Conservation (phyloP, 2,113 vertebrate species). For the Paracanthobrama guichenoti region DNA sequence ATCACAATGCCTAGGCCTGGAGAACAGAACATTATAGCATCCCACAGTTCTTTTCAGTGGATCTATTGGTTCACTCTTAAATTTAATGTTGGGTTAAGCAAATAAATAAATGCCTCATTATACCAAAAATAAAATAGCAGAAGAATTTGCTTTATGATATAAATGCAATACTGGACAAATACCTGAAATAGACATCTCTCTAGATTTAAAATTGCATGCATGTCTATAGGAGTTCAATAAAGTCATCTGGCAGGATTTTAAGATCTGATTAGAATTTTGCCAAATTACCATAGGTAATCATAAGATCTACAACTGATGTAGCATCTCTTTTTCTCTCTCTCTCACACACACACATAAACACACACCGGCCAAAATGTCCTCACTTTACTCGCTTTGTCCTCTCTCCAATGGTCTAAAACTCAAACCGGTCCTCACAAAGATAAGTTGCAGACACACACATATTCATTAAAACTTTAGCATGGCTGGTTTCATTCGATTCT, state of each 20-base stretch:
- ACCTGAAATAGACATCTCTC: background rate
- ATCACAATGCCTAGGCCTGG: background rate
- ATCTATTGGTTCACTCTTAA: background rate
- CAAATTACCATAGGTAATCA: background rate
- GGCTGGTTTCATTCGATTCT: background rate
- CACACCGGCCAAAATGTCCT: too few relatives aligned
- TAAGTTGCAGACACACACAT: too few relatives aligned
- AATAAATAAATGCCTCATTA: background rate
- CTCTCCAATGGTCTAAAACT: too few relatives aligned
- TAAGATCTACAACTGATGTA: background rate
- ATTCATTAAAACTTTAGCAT: background rate
- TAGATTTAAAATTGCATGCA: slow-evolving; percentile 29
- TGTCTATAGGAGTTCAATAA: background rate
- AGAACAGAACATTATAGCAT: background rate
- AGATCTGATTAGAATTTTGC: slow-evolving; percentile 11
- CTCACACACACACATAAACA: too few relatives aligned
- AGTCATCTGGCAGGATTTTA: slow-evolving; percentile 2
- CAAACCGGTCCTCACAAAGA: too few relatives aligned
- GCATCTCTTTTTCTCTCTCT: background rate
- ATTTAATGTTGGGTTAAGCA: too few relatives aligned
- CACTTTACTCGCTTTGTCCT: too few relatives aligned
- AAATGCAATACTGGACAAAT: background rate
- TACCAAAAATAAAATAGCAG: background rate
- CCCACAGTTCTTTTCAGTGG: background rate
- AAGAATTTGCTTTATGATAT: background rate